Base-by-base conservation (phyloP, 2,888 invertebrate species). In the Salticus scenicus region DNA sequence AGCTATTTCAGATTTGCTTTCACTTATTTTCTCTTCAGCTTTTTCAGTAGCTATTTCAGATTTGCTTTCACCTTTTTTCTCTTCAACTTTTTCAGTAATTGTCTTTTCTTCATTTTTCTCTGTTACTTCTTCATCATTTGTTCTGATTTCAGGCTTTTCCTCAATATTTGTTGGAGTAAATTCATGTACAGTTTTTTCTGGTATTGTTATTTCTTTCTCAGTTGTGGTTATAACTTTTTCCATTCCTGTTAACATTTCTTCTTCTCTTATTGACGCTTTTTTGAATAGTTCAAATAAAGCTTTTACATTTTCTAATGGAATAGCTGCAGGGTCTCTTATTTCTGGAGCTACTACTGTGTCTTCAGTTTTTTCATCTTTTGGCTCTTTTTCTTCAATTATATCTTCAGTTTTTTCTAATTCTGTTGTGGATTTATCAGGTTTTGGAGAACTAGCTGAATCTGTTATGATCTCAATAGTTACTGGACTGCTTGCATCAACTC, bases 111-210 rank as follows among this genome's bases (percentile, higher is more conserved):
- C 64, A 64, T 10, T 27, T 10, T 24, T 64, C 28, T 17, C 28
- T 4, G 28, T 20, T 64, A 10, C 64, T 14, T 64, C 63, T 57
- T 57, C 1, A 24, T 76, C 67, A 77, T 42, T 67, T 17, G 47
- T 1, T 28, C 27, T 28, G 37, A 37, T 28, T 30, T 77, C 24
- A 51, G n/a, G n/a, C n/a, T 20, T 64, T 64, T 64, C 27, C 17
- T 64, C 64, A 4, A 5, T 27, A 28, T 27, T 64, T 64, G 28
- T 20, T 20, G 28, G 24, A 64, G 14, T 17, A 14, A 64, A 27
- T 17, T 64, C 28, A 64, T 64, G 24, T 28, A 10, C 64, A 8
- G 24, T 14, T 64, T n/a, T n/a, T n/a, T 1, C 33, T 67, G 30
- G 17, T 5, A 31, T 17, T 8, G 67, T 0, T 10, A 33, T 14